Base-by-base conservation (phyloP, 2,797 vertebrate species). In the Perodicticus potto region DNA sequence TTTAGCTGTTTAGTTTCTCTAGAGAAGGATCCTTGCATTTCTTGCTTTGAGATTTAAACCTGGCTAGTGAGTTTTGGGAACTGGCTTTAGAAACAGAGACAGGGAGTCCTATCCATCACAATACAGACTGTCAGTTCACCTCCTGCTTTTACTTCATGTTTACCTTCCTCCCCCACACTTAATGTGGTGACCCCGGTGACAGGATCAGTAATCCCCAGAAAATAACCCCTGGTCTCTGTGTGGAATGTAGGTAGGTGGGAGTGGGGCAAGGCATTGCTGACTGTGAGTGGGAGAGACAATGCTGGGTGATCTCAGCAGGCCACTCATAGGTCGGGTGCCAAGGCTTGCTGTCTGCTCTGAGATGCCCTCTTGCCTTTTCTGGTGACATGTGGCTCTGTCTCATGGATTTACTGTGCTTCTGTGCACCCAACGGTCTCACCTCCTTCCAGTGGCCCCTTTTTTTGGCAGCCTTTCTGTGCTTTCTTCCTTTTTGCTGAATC, bases 1-100 rank as follows among this genome's bases (percentile, higher is more conserved):
- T 72, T 80, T 87, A 72, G 29, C 29, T 84, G 16, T 53, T 90
- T 25, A 37, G 6, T 86, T 95, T 92, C 19, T 96, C 80, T 61
- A 78, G 72, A 90, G 59, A 90, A 76, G 2, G 40, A 93, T 53
- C 2, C 13, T 93, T 88, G 29, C 20, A 63, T 88, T 92, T 67
- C 34, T 40, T 78, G 32, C 61, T 49, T 85, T 14, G 32, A 59
- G 32, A 82, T 23, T 92, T 70, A 73, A 82, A 25, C 19, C 34
- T 45, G 55, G 45, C 13, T 69, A 37, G 27, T 89, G 32, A 6
- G 25, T 49, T 78, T 59, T n/a, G 43, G 27, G 65, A 91, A 77
- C 2, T 13, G 49, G 57, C 88, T 7, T 59, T 89, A 57, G 25
- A 40, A 45, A 69, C 74, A 81, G 14, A 57, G 69, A 76, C 5